These are phyloP conservation scores for Ficedula albicollis DNA, from an alignment of 2,797 vertebrate genomes.

Conservation along the genomic window DNA sequence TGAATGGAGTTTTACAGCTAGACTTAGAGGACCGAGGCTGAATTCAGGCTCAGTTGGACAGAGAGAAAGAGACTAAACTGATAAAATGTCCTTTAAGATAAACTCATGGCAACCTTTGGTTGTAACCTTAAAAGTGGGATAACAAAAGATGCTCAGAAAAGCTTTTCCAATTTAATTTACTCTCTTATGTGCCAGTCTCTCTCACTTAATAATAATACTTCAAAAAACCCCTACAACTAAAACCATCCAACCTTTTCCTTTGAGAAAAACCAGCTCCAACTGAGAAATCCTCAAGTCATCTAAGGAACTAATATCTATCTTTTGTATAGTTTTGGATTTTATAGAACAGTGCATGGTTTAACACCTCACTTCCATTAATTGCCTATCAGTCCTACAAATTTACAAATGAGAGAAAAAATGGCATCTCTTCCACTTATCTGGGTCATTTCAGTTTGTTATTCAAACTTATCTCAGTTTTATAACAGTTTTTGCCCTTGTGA, in stretches of 20 bases:
- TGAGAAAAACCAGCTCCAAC: not conserved
- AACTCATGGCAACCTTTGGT: not conserved
- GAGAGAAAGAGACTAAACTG: not conserved
- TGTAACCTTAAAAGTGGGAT: not conserved
- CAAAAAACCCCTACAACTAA: not conserved
- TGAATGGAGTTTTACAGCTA: not conserved
- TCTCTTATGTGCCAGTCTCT: not conserved
- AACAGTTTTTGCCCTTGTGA: not conserved
- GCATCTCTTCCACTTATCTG: not conserved
- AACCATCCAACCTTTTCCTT: not conserved
- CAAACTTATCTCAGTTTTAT: not conserved
- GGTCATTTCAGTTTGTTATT: not conserved
- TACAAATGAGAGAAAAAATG: not conserved
- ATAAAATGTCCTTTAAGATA: not conserved
- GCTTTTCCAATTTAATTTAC: not conserved
- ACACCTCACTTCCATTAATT: not conserved
- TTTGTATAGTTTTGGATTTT: not conserved
- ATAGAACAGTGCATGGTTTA: not conserved
- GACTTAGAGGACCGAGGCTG: not conserved
- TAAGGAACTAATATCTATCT: not conserved
- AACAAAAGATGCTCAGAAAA: not conserved
- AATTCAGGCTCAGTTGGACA: not conserved
- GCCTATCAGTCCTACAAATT: not conserved
- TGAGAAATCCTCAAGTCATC: not conserved
- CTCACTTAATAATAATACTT: rapidly evolving